Conservation (phyloP, 1,140 invertebrate genomes). For the Linepithema humile region DNA sequence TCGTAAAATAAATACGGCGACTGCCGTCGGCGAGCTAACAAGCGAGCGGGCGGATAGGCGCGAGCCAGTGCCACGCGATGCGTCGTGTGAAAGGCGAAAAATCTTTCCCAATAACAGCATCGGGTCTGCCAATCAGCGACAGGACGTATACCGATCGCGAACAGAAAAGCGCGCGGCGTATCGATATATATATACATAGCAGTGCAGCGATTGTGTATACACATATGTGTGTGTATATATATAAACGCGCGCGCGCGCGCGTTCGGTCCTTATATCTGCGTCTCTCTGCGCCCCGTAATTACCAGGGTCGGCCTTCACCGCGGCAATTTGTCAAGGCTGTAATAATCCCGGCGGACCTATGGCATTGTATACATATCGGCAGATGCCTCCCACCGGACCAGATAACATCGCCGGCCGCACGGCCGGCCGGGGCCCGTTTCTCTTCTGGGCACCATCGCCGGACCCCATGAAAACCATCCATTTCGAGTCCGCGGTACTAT, state of each 20-base stretch:
- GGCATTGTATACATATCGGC: conserved; percentile 82
- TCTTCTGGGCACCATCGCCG: conserved; percentile 61
- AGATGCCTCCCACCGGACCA: conserved; percentile 77
- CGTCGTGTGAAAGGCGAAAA: conserved; percentile 33
- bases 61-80: too few relatives aligned
- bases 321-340: conserved; percentile 85
- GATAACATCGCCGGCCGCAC: conserved; percentile 75
- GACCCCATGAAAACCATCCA: conserved; percentile 73
- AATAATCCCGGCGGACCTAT: conserved; percentile 80
- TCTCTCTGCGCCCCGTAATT: conserved; percentile 80
- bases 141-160: conserved; percentile 32
- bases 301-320: conserved; percentile 82
- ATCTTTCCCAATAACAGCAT: conserved; percentile 60
- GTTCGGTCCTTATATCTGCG: conserved; percentile 65
- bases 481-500: conserved; percentile 74
- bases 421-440: conserved; percentile 46
- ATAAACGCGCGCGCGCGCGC: not conserved
- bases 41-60: not conserved
- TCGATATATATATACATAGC: not conserved
- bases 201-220: not conserved
- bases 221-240: not conserved
- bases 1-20: conserved; percentile 43
- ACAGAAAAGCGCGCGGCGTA: conserved; percentile 8
- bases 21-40: not conserved
- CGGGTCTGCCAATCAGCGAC: conserved; percentile 42